Evolutionary conservation across 2,888 invertebrate genomes (phyloP), one percentile per base, ranked within the genome.

Genomic region (Torymus auratus): DNA sequence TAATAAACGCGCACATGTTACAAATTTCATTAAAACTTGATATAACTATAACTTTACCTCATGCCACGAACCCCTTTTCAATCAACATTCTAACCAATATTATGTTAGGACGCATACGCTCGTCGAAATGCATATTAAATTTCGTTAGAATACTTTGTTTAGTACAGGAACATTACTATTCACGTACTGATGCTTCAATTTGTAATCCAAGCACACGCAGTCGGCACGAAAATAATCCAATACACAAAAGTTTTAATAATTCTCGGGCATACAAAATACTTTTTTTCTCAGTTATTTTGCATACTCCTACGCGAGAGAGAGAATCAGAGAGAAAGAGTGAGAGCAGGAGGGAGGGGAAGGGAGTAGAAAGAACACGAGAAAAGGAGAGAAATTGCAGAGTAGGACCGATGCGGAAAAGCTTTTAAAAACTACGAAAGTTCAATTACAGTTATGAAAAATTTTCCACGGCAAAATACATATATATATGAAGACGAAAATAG

Each of bases 391-490:
- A 41, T 41, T 41, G 41, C 41, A 41, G 41, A 41, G 41, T 41
- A 41, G 41, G 17, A 41, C 65, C 15, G 56, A 53, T 17, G 65
- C 52, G 17, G 64, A 52, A 73, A 79, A 80, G 75, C 71, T 75
- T 70, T 80, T 65, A 79, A 78, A 79, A 74, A 69, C 58, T 75
- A 13, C 41, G 56, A 70, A 71, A 72, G 77, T 81, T 69, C 81
- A 60, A 77, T 81, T 76, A 77, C 58, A 20, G 69, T 67, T 77
- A 58, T 28, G 64, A 68, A 73, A 64, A 71, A 76, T 76, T 72
- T 76, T 23, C 61, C n/a, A n/a, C n/a, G 17, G 53, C n/a, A 64
- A 76, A 81, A 72, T 80, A 72, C 67, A 80, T 80, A 41, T 3
- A 68, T n/a, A n/a, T 80, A 28, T 76, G 62, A 81, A 72, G 60